Percentiles rank a stretch among this genome's conserved stretches.
These are phyloP conservation scores for Yasuhikotakia modesta DNA, from an alignment of 2,797 vertebrate species.

Conservation along the genomic window DNA sequence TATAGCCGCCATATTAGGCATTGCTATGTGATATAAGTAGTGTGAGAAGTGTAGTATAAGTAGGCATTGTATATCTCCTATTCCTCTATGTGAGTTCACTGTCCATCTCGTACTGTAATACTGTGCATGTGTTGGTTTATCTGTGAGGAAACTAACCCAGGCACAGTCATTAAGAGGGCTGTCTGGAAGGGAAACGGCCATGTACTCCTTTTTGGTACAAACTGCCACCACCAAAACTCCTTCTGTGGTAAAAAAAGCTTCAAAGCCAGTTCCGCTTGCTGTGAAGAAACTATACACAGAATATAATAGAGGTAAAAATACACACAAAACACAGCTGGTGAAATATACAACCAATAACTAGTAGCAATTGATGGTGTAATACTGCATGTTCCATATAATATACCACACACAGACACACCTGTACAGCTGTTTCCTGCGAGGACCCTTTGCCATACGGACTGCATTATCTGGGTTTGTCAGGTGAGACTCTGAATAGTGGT, in stretches of 20 bases:
- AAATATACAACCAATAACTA: neutral
- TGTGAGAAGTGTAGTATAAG: too few relatives aligned
- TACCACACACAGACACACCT: conserved; percentile 76
- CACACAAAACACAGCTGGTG: neutral
- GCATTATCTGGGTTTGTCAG: conserved; percentile 52
- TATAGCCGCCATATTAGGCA: neutral
- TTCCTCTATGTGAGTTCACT: too few relatives aligned
- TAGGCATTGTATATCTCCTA: too few relatives aligned
- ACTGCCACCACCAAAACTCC: conserved; percentile 94
- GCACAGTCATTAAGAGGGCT: conserved; percentile 81
- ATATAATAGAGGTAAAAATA: conserved; percentile 17
- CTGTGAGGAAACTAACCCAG: conserved; percentile 80
- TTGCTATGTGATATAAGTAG: too few relatives aligned
- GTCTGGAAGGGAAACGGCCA: conserved; percentile 87
- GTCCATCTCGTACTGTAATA: neutral
- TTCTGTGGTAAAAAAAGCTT: conserved; percentile 91
- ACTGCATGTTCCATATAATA: neutral
- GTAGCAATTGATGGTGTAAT: neutral
- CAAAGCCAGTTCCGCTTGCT: conserved; percentile 86
- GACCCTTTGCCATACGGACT: conserved; percentile 74
- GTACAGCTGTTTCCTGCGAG: conserved; percentile 90
- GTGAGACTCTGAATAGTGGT: conserved; percentile 56
- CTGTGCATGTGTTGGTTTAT: neutral
- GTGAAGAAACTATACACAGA: conserved; percentile 78
- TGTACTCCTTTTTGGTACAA: conserved; percentile 96